These are phyloP conservation scores for Eupithecia subumbrata DNA, from an alignment of 2,888 invertebrate genomes.

Conservation along the genomic window DNA sequence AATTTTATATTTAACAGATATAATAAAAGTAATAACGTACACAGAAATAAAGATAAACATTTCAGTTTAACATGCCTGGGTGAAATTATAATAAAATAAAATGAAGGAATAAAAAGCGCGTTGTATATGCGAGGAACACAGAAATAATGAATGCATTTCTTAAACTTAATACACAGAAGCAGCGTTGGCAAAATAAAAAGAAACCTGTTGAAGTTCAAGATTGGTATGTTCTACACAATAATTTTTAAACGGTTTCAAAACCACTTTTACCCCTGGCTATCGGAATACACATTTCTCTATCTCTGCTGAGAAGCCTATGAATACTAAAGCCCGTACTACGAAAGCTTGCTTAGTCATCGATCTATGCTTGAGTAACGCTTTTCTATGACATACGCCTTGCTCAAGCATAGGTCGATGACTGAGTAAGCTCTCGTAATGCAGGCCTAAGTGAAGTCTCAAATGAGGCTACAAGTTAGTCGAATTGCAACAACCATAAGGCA, in stretches of 20 bases:
- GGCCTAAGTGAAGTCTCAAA: too few species aligned
- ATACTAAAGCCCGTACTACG: too few species aligned
- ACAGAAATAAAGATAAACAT: constrained; percentile 19
- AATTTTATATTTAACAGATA: constrained; percentile 4
- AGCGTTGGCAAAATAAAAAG: neutral
- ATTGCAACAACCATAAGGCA: too few species aligned
- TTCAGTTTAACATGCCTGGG: neutral
- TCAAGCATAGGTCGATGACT: too few species aligned
- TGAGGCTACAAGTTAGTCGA: too few species aligned
- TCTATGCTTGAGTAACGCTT: too few species aligned
- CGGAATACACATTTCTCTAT: neutral
- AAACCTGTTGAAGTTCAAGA: neutral
- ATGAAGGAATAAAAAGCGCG: neutral
- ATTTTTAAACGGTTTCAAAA: neutral
- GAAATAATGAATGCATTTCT: neutral
- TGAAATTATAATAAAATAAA: neutral
- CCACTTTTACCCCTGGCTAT: neutral
- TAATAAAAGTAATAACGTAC: constrained; percentile 36
- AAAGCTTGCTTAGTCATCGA: too few species aligned
- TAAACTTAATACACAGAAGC: neutral
- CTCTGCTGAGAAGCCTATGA: neutral
- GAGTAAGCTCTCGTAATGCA: too few species aligned
- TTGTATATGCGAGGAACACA: neutral
- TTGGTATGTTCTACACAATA: neutral
- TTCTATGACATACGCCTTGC: too few species aligned